phyloP scores from a whole-genome alignment of 2,113 vertebrate species.

The Plotosus lineatus region DNA sequence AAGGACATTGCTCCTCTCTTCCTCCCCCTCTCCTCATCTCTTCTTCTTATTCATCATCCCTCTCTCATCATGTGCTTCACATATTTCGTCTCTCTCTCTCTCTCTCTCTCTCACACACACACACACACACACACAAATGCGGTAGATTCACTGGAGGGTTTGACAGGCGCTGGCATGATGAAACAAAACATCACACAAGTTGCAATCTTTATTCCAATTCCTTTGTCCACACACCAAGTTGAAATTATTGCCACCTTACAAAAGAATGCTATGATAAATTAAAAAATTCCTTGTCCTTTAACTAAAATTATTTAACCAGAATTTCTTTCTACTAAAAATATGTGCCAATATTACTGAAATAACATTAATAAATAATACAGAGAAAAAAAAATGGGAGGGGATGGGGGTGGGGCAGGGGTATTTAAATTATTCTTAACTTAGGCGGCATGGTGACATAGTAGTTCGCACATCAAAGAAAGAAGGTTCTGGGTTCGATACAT shows the following conservation, averaged over 20 bases:
- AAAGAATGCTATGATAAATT: background rate
- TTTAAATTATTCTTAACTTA: background rate
- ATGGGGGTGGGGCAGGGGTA: too few relatives aligned
- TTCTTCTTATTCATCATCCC: constrained; percentile 21
- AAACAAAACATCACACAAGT: constrained; percentile 69
- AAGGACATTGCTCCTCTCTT: constrained; percentile 36
- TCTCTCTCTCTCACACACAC: constrained; percentile 34
- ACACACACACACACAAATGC: constrained; percentile 40
- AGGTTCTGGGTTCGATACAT: too few relatives aligned
- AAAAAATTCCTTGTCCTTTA: background rate
- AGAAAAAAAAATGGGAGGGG: too few relatives aligned
- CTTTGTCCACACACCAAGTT: background rate
- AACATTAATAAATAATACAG: background rate
- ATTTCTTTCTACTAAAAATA: background rate
- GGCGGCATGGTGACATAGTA: too few relatives aligned
- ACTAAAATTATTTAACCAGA: background rate
- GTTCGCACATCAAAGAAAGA: too few relatives aligned
- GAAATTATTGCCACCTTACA: background rate
- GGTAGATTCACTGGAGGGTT: constrained; percentile 66
- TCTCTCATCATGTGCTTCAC: constrained; percentile 29
- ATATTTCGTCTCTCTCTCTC: background rate
- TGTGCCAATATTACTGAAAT: background rate
- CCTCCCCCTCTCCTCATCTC: constrained; percentile 3
- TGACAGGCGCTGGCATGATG: constrained; percentile 65
- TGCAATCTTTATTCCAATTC: constrained; percentile 21